Evolutionary conservation across 2,888 invertebrate species (phyloP), one percentile per base, ranked within the genome.

Genomic region (Phortica magna): DNA sequence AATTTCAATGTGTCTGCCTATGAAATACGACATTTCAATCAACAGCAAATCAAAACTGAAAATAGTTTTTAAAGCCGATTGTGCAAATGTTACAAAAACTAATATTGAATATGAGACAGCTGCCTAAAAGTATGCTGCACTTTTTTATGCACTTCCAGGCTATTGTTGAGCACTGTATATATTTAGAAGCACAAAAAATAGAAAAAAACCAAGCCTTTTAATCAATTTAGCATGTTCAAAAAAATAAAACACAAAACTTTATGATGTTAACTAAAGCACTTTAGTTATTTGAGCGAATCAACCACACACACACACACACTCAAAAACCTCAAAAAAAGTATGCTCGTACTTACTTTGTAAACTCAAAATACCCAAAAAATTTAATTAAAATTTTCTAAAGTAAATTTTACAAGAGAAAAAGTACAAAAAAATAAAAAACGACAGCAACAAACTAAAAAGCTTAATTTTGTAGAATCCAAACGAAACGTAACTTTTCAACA

Each of bases 371-470:
- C 78, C 80, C 77, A 80, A 80, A 79, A 87, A 83, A 88, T 88
- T 80, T 85, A 85, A 85, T 88, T 85, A 88, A 87, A 85, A 87
- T 88, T 78, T 55, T 81, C 79, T 82, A 86, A 85, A 88, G 83
- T 87, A 87, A 87, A 88, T 84, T 83, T 83, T 77, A 81, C 77
- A 57, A 48, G 71, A 83, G 31, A 31, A 31, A 31, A 31, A 31
- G 31, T 31, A 71, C 73, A 77, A 73, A 75, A 70, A 80, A 59
- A 76, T 70, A 19, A 76, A 59, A 61, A 43, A 12, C 61, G 31
- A 68, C 42, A 41, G 74, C 48, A 31, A 73, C 68, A 67, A 72
- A 53, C 17, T 65, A 65, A 65, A 65, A 31, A 41, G 41, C 65
- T 65, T 65, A 14, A 65, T 65, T 19, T 14, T 7, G 19, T 43